Evolutionary conservation across 2,113 vertebrate species (phyloP), one percentile per base, ranked within the genome.

Genomic region (Cheirogaleus medius): DNA sequence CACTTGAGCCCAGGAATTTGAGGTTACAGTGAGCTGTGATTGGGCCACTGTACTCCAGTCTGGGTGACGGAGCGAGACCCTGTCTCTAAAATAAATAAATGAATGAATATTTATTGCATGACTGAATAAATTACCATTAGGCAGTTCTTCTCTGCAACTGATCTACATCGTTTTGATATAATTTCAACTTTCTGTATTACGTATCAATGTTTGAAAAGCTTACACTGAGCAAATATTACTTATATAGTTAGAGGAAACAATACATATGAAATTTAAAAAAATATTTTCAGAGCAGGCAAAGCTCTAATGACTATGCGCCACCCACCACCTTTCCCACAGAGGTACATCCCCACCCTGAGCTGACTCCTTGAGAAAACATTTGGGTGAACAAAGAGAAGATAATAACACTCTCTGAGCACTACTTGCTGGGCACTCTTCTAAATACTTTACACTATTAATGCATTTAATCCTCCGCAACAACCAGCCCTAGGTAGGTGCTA

Each of bases 191-290:
- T 77, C 63, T 54, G 34, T 1, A 68, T 80, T 76, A 78, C 13
- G 68, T 32, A 90, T 90, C 73, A 92, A 80, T 74, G 69, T 97
- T 94, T 97, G 87, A 81, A 87, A 92, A 81, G 76, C 56, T 96
- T 92, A 90, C 14, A 58, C 15, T 90, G 52, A 96, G 32, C 5
- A 74, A 81, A 14, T 87, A 92, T 64, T 87, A 56, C 47, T 93
- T 91, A 85, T 20, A 66, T 29, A 87, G 56, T 92, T 42, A 94
- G 68, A 92, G 17, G 23, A 96, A 94, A 97, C 54, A 94, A 92
- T 69, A 94, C 4, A 95, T 69, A 84, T 69, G 60, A 96, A 96
- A 93, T 52, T 1, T 0, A 56, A 92, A 89, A 77, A 84, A 29
- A 21, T 34, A 93, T 91, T 44, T 95, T 34, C 49, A 84, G 49